Conservation (phyloP, 53 echinoderm and acorn worm genomes). For the Stichopus horrens region DNA sequence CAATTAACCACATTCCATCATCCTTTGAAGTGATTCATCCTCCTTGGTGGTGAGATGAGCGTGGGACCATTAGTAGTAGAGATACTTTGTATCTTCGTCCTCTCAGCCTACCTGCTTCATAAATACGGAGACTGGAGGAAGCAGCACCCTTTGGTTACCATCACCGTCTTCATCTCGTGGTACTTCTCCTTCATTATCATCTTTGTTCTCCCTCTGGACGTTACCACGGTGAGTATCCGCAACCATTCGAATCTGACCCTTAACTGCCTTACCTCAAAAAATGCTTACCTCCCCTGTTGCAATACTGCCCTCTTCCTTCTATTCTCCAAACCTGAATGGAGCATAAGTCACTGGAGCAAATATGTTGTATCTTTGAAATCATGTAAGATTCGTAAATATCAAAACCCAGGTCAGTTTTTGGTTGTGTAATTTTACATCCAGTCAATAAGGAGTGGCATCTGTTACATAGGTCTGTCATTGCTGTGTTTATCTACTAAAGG, state of each 20-base stretch:
- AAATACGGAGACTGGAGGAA: slow-evolving; percentile 98
- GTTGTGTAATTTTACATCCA: too few species aligned
- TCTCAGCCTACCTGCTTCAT: slow-evolving; percentile 93
- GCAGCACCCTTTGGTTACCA: slow-evolving; percentile 88
- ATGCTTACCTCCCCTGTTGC: too few species aligned
- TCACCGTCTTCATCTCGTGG: slow-evolving; percentile 94
- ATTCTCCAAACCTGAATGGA: neutral
- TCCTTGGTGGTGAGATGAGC: slow-evolving; percentile 64
- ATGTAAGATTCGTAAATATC: too few species aligned
- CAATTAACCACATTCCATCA: neutral
- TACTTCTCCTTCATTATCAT: slow-evolving; percentile 98
- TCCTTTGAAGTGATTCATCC: neutral
- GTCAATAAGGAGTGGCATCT: too few species aligned
- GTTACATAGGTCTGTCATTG: too few species aligned
- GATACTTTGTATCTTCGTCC: slow-evolving; percentile 91
- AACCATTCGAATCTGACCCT: neutral
- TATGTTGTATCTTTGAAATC: neutral
- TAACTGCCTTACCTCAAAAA: too few species aligned
- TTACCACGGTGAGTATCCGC: slow-evolving; percentile 79
- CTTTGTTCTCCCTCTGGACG: slow-evolving; percentile 93
- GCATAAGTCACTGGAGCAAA: neutral
- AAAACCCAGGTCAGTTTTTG: too few species aligned
- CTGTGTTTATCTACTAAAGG: too few species aligned
- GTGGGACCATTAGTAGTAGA: slow-evolving; percentile 92
- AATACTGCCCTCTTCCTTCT: too few species aligned